Evolutionary conservation across 2,797 vertebrate species (phyloP).

Genomic region (Triplophysa yarkandensis): DNA sequence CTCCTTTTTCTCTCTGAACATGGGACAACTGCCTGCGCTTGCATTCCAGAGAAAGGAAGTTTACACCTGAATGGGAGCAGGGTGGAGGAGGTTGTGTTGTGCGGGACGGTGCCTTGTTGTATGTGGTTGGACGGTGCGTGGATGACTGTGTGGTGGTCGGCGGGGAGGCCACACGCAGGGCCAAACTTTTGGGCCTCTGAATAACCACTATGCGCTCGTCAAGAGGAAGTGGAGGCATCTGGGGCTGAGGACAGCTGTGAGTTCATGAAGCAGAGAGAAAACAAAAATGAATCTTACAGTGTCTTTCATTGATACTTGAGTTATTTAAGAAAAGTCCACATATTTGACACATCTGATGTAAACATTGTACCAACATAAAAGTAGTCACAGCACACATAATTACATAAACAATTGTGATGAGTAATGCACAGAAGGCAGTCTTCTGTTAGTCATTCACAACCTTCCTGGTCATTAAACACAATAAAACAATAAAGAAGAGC

Average conservation of each 20-base stretch:
- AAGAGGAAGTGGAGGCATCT: constrained; percentile 82
- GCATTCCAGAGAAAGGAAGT: constrained; percentile 72
- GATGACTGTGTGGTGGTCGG: constrained; percentile 70
- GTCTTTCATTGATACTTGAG: neutral
- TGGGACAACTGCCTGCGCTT: constrained; percentile 70
- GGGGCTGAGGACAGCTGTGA: constrained; percentile 74
- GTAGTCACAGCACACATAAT: constrained; percentile 35
- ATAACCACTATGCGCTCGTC: constrained; percentile 82
- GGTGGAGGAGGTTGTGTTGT: constrained; percentile 63
- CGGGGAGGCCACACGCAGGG: constrained; percentile 74
- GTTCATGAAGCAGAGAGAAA: constrained; percentile 46
- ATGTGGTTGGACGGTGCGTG: constrained; percentile 66
- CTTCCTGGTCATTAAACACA: constrained; percentile 51
- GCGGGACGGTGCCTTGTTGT: constrained; percentile 66
- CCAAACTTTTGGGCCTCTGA: constrained; percentile 81
- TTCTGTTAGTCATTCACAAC: constrained; percentile 61
- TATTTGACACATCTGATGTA: neutral
- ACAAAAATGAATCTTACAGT: constrained; percentile 35
- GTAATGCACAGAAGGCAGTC: constrained; percentile 51
- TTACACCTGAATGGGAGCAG: constrained; percentile 66
- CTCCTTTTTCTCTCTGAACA: constrained; percentile 68
- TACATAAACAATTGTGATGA: constrained; percentile 55
- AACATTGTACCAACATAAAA: constrained; percentile 42
- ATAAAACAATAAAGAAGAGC: constrained; percentile 55
- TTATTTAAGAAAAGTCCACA: constrained; percentile 16